phyloP scores from a whole-genome alignment of 2,113 vertebrate genomes.

The Edolisoma coerulescens region DNA sequence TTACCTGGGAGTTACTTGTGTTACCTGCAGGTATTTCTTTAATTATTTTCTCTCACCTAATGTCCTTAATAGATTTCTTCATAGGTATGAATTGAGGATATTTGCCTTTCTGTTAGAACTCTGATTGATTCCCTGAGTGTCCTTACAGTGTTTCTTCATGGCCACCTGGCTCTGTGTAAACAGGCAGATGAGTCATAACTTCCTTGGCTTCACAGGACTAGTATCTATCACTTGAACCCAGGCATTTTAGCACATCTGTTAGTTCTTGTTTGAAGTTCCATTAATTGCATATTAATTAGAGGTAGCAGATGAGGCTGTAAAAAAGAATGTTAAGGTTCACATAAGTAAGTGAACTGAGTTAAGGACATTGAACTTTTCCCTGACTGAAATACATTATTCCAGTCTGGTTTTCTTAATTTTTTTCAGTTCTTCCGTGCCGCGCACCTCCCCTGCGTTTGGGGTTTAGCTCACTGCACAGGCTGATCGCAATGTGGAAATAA shows the following conservation, averaged over 20 bases:
- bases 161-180: not conserved
- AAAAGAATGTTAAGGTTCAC: not conserved
- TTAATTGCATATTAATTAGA: not conserved
- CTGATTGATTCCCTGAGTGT: not conserved
- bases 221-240: not conserved
- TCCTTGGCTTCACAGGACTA: not conserved
- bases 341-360: not conserved
- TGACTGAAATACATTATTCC: not conserved
- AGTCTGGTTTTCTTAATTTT: not conserved
- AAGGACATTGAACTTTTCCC: not conserved
- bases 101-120: not conserved
- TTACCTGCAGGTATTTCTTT: not conserved
- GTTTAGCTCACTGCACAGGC: not conserved
- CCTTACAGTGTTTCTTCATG: not conserved
- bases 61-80: not conserved
- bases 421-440: rapidly evolving
- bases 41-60: not conserved
- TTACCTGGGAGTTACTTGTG: not conserved
- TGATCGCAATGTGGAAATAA: not conserved
- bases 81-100: not conserved
- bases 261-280: not conserved
- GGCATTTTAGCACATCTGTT: not conserved
- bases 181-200: not conserved
- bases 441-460: not conserved
- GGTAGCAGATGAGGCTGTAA: not conserved